Percentiles rank a stretch among this genome's conserved stretches.
Conservation (phyloP, 2,113 vertebrate species). For the Syngnathoides biaculeatus region DNA sequence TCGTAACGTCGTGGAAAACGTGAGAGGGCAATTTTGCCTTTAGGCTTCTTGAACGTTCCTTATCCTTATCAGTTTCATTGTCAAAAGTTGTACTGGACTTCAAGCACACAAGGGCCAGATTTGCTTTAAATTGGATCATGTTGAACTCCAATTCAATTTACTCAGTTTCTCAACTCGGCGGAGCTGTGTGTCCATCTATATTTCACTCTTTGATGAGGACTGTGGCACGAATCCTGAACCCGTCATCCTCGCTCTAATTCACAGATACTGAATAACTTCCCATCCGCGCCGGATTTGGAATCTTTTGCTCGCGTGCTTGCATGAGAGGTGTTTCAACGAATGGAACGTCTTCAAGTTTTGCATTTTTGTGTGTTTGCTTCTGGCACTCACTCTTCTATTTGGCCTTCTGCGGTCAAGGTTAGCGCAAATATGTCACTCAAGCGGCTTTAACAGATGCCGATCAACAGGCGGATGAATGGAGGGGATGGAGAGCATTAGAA, state of each 20-base stretch:
- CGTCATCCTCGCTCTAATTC: constrained; percentile 35
- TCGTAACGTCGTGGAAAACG: background rate
- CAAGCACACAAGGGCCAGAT: constrained; percentile 58
- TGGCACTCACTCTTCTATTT: constrained; percentile 16
- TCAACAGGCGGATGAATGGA: constrained; percentile 22
- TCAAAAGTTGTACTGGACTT: constrained; percentile 31
- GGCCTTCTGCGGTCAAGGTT: constrained; percentile 42
- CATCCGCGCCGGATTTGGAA: constrained; percentile 28
- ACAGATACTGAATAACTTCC: constrained; percentile 26
- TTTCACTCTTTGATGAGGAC: constrained; percentile 64
- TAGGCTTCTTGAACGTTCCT: background rate
- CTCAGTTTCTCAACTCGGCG: constrained; percentile 50
- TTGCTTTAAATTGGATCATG: constrained; percentile 66
- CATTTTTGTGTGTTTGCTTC: constrained; percentile 11
- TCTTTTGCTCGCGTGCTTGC: constrained; percentile 17
- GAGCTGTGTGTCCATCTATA: constrained; percentile 60
- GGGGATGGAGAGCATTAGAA: constrained; percentile 38
- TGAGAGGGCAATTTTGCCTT: constrained; percentile 2
- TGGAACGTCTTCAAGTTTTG: constrained; percentile 27
- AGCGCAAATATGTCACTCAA: constrained; percentile 38
- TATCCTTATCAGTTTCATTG: constrained; percentile 43
- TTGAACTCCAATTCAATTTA: constrained; percentile 68
- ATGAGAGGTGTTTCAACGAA: constrained; percentile 37
- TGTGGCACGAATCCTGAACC: constrained; percentile 38
- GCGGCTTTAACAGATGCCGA: constrained; percentile 36